Evolutionary conservation across 2,888 invertebrate genomes (phyloP).

Genomic region (Catocala sponsa): DNA sequence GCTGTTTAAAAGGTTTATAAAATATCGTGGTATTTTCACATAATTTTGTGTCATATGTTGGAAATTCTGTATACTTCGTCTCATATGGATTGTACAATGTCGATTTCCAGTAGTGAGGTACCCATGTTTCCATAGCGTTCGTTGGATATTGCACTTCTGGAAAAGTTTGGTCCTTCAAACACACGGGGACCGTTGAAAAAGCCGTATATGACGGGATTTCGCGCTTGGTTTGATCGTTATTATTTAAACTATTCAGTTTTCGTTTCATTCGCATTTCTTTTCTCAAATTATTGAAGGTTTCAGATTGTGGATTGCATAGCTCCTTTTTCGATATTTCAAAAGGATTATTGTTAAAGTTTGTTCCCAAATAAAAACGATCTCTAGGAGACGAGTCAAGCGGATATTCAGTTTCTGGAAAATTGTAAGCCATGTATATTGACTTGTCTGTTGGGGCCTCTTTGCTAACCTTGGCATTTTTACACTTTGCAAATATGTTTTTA

Average conservation of each 20-base stretch:
- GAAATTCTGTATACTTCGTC: slow-evolving; percentile 21
- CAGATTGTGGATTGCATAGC: slow-evolving; percentile 3
- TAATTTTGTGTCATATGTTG: slow-evolving; percentile 15
- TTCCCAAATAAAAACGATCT: slow-evolving; percentile 25
- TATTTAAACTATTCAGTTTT: slow-evolving; percentile 37
- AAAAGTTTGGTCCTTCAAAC: slow-evolving; percentile 57
- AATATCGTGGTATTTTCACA: slow-evolving; percentile 15
- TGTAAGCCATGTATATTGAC: slow-evolving; percentile 46
- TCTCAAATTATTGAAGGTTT: slow-evolving; percentile 45
- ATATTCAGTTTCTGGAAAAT: slow-evolving; percentile 68
- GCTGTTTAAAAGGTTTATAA: slow-evolving; percentile 13
- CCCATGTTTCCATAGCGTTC: slow-evolving; percentile 68
- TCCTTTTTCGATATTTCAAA: slow-evolving; percentile 5
- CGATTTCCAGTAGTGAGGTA: slow-evolving; percentile 65
- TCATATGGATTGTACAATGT: slow-evolving; percentile 37
- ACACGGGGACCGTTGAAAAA: slow-evolving; percentile 12
- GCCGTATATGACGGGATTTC: slow-evolving; percentile 10
- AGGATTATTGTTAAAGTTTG: slow-evolving; percentile 18
- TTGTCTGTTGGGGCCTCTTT: slow-evolving; percentile 17
- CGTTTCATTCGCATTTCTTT: slow-evolving; percentile 53
- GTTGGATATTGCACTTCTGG: slow-evolving; percentile 77
- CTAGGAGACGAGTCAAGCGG: slow-evolving; percentile 40
- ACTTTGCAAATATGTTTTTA: slow-evolving; percentile 22
- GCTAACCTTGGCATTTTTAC: slow-evolving; percentile 16
- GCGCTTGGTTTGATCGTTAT: slow-evolving; percentile 19